phyloP scores from a whole-genome alignment of 2,797 vertebrate genomes.

The Enteromius argenteus region DNA sequence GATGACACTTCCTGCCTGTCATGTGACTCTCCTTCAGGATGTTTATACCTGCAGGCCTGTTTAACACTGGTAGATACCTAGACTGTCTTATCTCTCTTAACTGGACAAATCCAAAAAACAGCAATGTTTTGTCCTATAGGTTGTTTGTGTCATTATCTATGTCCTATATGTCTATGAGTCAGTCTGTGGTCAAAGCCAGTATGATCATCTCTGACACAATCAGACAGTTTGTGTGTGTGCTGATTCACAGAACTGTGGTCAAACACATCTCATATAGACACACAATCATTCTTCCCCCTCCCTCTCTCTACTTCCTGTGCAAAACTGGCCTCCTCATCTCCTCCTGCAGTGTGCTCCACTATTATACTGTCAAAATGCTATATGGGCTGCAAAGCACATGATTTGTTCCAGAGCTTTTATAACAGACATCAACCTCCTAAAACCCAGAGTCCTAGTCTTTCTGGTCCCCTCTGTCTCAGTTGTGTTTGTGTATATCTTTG shows the following conservation, averaged over 20 bases:
- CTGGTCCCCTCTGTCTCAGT: not conserved
- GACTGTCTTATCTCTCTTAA: not conserved
- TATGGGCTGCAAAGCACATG: not conserved
- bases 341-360: slow-evolving; percentile 26
- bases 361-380: not conserved
- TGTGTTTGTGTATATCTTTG: not conserved
- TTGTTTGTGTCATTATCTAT: not conserved
- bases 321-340: slow-evolving; percentile 49
- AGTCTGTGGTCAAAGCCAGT: not conserved
- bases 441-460: not conserved
- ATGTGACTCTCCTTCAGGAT: slow-evolving; percentile 25
- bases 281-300: slow-evolving; percentile 2
- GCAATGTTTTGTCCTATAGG: not conserved
- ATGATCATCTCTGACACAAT: not conserved
- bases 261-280: slow-evolving; percentile 35
- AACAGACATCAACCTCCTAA: slow-evolving; percentile 1
- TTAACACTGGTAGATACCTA: not conserved
- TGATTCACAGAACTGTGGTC: slow-evolving; percentile 44
- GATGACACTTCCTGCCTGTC: slow-evolving; percentile 15
- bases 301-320: slow-evolving; percentile 56
- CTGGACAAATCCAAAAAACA: not conserved
- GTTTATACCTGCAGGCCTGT: not conserved
- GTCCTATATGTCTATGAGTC: no score
- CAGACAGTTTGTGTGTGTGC: slow-evolving; percentile 2
- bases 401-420: not conserved